Base-by-base conservation (phyloP, 2,113 vertebrate genomes). In the Donacobius atricapilla region DNA sequence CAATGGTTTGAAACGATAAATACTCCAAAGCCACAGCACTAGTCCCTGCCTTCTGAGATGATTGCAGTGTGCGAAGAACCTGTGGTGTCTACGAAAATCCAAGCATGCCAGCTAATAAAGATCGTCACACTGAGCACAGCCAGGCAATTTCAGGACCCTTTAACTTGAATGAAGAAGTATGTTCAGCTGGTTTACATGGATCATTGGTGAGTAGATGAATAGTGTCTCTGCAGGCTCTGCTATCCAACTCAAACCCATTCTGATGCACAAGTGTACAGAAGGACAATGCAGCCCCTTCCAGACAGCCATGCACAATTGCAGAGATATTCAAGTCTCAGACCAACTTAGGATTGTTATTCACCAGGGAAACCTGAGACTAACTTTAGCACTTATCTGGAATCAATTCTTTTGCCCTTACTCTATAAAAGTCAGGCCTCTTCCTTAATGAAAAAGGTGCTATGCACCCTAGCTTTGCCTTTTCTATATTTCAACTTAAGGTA, bases 381-480 rank as follows among this genome's bases (percentile, higher is more conserved):
- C 80, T 95, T 95, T 87, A 91, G 84, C 84, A 68, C 51, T 85
- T 79, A 91, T 19, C 95, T 78, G 53, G 88, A 94, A 95, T 88
- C 96, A 94, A 70, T 84, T 89, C 81, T 70, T 76, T 47, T 7
- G 1, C 78, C 73, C 48, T 89, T 86, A 50, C 57, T 92, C 81
- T 88, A 70, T 78, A 94, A 85, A 96, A 96, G 77, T 75, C 91
- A 92, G 70, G 69, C 56, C 51, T 94, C 20, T 80, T 60, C 69
- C 70, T 82, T 89, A 75, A 85, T 77, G 54, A 91, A 92, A 47
- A 87, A 72, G 76, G 92, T 89, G 89, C 94, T 93, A 68, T 71
- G 51, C 81, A 70, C 89, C 81, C 87, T 39, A 56, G 81, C 66
- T 96, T 96, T 96, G 88, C 71, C 80, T 95, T 83, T 96, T 96